Evolutionary conservation across 2,113 vertebrate genomes (phyloP).

Genomic region (Microcebus ravelobensis): DNA sequence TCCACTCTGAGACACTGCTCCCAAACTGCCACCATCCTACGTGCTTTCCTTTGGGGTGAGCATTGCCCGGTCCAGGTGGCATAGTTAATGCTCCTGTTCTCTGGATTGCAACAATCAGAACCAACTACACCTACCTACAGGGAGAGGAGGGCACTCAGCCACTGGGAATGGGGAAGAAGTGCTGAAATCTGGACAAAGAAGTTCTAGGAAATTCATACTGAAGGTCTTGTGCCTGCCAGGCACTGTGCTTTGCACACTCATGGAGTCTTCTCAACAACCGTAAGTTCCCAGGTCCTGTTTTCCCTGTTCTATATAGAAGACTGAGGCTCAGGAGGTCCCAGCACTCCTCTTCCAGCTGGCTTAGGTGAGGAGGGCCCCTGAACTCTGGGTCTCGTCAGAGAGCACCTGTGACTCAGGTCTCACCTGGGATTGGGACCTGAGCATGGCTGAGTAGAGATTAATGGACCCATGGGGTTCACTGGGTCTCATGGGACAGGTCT

Average conservation of each 20-base stretch:
- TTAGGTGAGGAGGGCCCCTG: neutral
- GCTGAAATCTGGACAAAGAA: neutral
- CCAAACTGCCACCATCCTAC: neutral
- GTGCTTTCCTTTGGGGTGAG: neutral
- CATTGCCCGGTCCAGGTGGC: neutral
- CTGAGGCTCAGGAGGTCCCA: fast-evolving
- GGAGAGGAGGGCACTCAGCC: neutral
- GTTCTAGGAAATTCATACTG: neutral
- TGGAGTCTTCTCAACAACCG: neutral
- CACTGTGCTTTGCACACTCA: fast-evolving
- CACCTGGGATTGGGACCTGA: neutral
- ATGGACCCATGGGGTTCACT: neutral
- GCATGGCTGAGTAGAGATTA: neutral
- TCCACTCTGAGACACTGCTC: fast-evolving
- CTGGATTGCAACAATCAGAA: neutral
- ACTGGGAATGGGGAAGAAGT: neutral
- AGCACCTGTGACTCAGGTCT: neutral
- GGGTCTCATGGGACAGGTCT: neutral
- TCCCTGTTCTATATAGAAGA: neutral
- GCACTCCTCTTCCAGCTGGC: too few relatives aligned
- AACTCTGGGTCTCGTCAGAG: neutral
- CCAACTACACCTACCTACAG: neutral
- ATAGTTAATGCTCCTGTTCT: neutral
- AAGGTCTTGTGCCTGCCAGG: neutral
- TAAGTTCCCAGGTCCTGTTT: neutral